Base-by-base conservation (phyloP, 1,140 invertebrate genomes). In the Megathymus violae region DNA sequence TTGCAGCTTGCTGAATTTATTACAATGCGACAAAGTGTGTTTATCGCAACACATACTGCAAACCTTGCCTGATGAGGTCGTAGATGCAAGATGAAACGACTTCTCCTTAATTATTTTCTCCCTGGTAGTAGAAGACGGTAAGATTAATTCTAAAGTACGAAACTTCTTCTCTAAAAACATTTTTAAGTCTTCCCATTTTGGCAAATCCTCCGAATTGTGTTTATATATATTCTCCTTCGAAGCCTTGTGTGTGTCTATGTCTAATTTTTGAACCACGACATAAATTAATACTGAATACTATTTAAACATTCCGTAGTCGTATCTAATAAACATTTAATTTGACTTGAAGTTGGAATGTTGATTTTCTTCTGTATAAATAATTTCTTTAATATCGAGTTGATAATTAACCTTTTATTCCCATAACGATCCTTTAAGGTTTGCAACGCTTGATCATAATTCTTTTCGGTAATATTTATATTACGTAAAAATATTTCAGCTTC, bases 41-140 rank as follows among this genome's bases (percentile, higher is more conserved):
- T 52, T 13, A 19, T 44, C 15, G 78, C 36, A 4, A 71, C 69
- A 19, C 76, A 22, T 16, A 44, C 41, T n/a, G n/a, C n/a, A n/a
- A 10, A 10, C 4, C n/a, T 44, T 44, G 16, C n/a, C 16, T 1
- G 41, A 9, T 9, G 15, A 4, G 15, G 41, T 44, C 10, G 14
- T 44, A 3, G 41, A 44, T 17, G 41, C 17, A n/a, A 19, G 15
- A 44, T 44, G 16, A 44, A 44, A 44, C 16, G 41, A 44, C n/a
- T 44, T 44, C 16, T 44, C 41, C 16, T 19, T 72, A 41, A 17
- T 69, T 62, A 6, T 76, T 44, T 19, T 16, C 16, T 46, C 17
- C 9, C 10, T 46, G 17, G 43, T 17, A 36, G 34, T 36, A 36
- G 34, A 36, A 17, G n/a, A 19, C 16, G 15, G 4, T 36, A n/a